Conservation (phyloP, 2,888 invertebrate species). For the Seladonia tumulorum region DNA sequence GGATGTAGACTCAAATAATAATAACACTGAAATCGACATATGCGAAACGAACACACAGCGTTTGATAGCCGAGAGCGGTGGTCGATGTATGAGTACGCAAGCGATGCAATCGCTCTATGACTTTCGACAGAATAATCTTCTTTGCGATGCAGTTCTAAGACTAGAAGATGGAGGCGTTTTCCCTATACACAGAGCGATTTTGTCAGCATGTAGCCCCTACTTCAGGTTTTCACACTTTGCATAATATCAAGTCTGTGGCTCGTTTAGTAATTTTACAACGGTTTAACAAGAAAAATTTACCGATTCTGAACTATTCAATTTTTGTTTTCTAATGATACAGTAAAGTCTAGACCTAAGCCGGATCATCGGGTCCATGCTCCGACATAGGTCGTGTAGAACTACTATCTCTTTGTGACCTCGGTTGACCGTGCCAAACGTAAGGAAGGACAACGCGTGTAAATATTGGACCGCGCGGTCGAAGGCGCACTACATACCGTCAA, state of each 20-base stretch:
- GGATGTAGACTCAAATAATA: conserved; percentile 76
- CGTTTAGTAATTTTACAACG: not conserved
- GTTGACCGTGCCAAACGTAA: too few relatives aligned
- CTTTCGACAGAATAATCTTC: conserved; percentile 91
- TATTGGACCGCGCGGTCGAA: too few relatives aligned
- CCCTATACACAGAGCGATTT: conserved; percentile 93
- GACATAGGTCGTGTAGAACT: too few relatives aligned
- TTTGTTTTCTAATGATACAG: not conserved
- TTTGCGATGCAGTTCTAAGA: conserved; percentile 94
- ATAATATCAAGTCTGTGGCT: not conserved
- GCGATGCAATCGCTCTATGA: conserved; percentile 94
- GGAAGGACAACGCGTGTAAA: too few relatives aligned
- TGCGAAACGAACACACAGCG: conserved; percentile 61
- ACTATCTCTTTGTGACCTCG: too few relatives aligned
- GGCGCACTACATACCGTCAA: too few relatives aligned
- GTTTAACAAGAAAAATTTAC: not conserved
- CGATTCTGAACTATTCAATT: not conserved
- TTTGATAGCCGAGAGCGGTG: conserved; percentile 83
- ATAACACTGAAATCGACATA: conserved; percentile 54
- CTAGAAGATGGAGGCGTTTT: conserved; percentile 93
- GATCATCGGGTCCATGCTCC: too few relatives aligned
- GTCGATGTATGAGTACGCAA: conserved; percentile 92
- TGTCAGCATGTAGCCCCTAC: conserved; percentile 95
- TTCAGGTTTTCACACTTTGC: conserved; percentile 88
- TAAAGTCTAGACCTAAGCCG: too few relatives aligned